A percentile compares a stretch with the other conserved stretches of the same genome.
Evolutionary conservation across 2,797 vertebrate species (phyloP).

Genomic region (Sebastes nivosus): DNA sequence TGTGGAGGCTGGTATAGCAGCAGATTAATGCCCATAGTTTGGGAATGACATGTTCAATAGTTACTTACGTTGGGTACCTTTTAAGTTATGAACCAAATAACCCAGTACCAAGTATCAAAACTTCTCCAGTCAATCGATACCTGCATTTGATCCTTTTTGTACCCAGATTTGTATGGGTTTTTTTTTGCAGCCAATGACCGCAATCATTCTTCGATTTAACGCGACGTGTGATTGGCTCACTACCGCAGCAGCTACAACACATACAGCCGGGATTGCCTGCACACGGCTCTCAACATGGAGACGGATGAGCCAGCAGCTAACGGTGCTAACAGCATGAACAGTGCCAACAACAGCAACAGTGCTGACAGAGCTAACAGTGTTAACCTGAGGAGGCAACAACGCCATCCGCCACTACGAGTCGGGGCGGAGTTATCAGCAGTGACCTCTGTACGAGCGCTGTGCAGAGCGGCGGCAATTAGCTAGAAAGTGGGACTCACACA

Average conservation of each 20-base stretch:
- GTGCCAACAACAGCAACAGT: neutral
- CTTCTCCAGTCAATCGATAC: neutral
- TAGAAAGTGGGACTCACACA: neutral
- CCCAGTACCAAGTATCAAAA: neutral
- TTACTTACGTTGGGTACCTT: too few relatives aligned
- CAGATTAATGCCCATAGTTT: neutral
- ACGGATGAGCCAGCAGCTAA: neutral
- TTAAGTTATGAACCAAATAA: too few relatives aligned
- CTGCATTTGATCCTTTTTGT: neutral
- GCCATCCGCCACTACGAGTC: too few relatives aligned
- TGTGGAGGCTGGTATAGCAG: neutral
- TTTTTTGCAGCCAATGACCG: neutral
- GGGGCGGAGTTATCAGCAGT: neutral
- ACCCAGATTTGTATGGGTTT: rapidly evolving
- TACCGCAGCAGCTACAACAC: neutral
- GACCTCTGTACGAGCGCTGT: neutral
- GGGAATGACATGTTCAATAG: neutral
- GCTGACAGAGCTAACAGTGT: neutral
- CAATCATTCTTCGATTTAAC: neutral
- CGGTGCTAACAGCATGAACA: neutral
- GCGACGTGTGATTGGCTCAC: neutral
- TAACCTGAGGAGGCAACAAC: neutral
- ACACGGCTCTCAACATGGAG: neutral
- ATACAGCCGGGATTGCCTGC: neutral
- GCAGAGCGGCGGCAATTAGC: neutral